A percentile compares a stretch with the other conserved stretches of the same genome.
phyloP scores from a whole-genome alignment of 2,797 vertebrate species.

The Gephyroberyx darwinii region DNA sequence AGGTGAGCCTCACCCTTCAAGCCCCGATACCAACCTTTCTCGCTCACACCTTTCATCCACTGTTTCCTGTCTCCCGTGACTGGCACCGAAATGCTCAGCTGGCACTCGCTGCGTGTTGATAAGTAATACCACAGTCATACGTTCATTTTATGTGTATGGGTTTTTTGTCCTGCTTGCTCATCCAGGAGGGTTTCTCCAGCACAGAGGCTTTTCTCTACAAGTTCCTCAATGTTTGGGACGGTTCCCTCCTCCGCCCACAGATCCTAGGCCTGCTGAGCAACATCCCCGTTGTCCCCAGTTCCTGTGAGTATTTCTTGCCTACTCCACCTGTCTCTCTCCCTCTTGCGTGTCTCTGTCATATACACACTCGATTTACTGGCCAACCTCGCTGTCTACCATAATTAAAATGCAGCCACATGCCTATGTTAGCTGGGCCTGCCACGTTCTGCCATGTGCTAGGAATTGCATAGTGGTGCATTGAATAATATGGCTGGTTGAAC shows the following conservation, averaged over 20 bases:
- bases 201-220: slow-evolving; percentile 91
- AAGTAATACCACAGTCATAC: slow-evolving; percentile 8
- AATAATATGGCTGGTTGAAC: slow-evolving; percentile 11
- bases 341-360: background rate
- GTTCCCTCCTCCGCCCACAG: slow-evolving; percentile 83
- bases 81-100: background rate
- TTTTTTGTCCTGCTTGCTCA: slow-evolving; percentile 26
- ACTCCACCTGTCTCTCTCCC: background rate
- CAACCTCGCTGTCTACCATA: background rate
- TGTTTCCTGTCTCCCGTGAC: slow-evolving; percentile 1
- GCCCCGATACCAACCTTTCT: background rate
- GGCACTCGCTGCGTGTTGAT: slow-evolving; percentile 4
- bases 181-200: slow-evolving; percentile 90
- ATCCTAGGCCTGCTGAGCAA: slow-evolving; percentile 88
- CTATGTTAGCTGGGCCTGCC: background rate
- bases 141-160: slow-evolving; percentile 15
- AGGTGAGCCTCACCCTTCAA: slow-evolving; percentile 77
- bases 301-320: slow-evolving; percentile 78
- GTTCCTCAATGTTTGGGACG: slow-evolving; percentile 92
- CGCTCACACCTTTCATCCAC: background rate
- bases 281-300: slow-evolving; percentile 85
- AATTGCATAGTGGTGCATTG: background rate
- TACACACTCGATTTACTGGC: background rate
- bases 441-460: background rate
- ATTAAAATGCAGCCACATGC: background rate